Conservation (phyloP, 2,888 invertebrate genomes). For the Cephus spinipes region DNA sequence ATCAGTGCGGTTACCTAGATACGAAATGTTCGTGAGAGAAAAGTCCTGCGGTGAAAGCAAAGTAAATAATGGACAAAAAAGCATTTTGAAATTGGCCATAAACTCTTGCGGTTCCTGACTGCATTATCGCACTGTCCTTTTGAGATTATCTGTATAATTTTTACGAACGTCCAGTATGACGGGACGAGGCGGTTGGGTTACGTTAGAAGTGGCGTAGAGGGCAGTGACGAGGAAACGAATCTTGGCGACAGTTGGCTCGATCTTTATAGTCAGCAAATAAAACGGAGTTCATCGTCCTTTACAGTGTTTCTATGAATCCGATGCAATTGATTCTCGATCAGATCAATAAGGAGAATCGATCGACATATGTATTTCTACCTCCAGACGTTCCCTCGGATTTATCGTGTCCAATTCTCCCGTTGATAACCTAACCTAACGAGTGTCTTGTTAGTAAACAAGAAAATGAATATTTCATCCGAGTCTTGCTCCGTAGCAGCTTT, state of each 20-base stretch:
- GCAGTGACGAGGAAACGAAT: neutral
- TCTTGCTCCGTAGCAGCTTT: neutral
- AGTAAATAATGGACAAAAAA: neutral
- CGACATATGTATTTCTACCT: neutral
- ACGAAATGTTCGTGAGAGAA: neutral
- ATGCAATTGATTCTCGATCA: neutral
- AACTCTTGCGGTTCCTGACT: neutral
- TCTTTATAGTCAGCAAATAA: neutral
- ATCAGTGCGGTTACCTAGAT: neutral
- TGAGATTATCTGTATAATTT: neutral
- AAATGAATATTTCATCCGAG: conserved; percentile 40
- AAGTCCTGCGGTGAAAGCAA: neutral
- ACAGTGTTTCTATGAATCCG: neutral
- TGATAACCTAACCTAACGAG: conserved; percentile 38
- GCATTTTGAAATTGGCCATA: neutral
- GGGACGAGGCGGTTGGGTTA: neutral
- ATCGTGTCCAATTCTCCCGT: conserved; percentile 21
- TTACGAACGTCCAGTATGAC: neutral
- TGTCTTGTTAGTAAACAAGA: conserved; percentile 37
- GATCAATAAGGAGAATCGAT: neutral
- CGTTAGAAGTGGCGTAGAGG: neutral
- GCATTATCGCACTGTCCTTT: neutral
- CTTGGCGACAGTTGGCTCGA: neutral
- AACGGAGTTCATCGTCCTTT: neutral
- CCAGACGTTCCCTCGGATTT: neutral